A percentile compares a stretch with the other conserved stretches of the same genome.
phyloP scores from a whole-genome alignment of 2,797 vertebrate species.

The Smutsia temminckii region DNA sequence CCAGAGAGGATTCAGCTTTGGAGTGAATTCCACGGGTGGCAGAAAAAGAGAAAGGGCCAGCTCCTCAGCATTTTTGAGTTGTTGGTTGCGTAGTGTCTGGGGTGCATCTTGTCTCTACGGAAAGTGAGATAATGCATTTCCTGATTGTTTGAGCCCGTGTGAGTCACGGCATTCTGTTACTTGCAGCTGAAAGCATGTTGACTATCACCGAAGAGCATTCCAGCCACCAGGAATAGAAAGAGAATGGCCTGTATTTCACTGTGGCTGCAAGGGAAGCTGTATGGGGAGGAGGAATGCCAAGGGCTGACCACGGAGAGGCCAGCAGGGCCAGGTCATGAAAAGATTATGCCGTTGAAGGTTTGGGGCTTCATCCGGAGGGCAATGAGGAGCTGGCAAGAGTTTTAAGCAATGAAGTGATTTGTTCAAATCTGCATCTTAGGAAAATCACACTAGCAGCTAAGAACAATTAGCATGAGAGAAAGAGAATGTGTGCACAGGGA shows the following conservation, averaged over 20 bases:
- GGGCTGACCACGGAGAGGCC: not conserved
- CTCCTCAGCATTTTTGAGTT: constrained; percentile 5
- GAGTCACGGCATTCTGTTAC: not conserved
- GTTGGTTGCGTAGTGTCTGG: not conserved
- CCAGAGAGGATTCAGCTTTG: not conserved
- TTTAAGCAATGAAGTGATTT: not conserved
- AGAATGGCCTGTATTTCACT: not conserved
- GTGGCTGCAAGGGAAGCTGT: not conserved
- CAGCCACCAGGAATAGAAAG: not conserved
- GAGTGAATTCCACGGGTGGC: not conserved
- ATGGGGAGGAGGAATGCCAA: not conserved
- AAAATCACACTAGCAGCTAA: not conserved
- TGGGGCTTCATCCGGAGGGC: not conserved
- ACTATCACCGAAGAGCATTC: not conserved
- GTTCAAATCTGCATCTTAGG: not conserved
- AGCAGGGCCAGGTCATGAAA: not conserved
- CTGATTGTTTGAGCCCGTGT: not conserved
- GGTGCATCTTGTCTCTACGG: not conserved
- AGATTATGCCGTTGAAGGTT: not conserved
- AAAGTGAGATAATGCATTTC: not conserved
- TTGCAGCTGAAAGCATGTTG: not conserved
- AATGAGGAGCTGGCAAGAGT: not conserved
- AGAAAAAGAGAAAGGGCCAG: constrained; percentile 2
- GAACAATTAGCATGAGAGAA: not conserved
- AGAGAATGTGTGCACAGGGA: not conserved